Evolutionary conservation across 1,140 invertebrate species (phyloP).

Genomic region (Periplaneta americana): DNA sequence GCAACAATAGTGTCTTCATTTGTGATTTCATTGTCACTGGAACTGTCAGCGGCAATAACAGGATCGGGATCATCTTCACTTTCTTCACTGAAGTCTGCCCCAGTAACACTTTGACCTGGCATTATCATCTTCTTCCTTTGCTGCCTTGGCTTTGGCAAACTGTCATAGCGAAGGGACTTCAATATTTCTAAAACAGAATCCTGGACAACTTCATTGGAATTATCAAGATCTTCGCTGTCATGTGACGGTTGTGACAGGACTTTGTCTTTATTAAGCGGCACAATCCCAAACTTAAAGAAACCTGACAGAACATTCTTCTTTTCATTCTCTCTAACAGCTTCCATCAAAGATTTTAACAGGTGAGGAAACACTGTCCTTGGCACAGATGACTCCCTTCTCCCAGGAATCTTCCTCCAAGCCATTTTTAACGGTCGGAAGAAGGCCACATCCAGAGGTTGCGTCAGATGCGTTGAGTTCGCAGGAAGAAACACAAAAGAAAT

Average conservation of each 20-base stretch:
- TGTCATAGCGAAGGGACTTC: background rate
- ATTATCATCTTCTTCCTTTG: background rate
- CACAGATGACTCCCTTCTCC: constrained; percentile 16
- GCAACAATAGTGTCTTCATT: no score
- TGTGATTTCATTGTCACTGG: background rate
- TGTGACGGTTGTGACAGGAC: no score
- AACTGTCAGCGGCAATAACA: no score
- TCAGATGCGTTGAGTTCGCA: constrained; percentile 32
- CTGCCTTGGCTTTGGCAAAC: background rate
- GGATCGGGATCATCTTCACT: background rate
- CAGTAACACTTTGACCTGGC: background rate
- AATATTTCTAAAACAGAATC: background rate
- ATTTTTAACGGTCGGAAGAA: constrained; percentile 35
- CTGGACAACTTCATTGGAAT: background rate
- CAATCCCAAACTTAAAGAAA: constrained; percentile 27
- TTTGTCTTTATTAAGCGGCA: constrained; percentile 28
- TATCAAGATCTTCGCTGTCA: no score
- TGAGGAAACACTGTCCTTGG: constrained; percentile 27
- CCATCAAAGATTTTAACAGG: constrained; percentile 23
- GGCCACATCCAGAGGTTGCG: no score
- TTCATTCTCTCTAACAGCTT: constrained; percentile 18
- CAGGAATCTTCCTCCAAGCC: constrained; percentile 30
- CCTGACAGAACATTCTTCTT: constrained; percentile 24
- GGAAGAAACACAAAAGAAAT: constrained; percentile 34
- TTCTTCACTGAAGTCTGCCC: background rate